Percentiles rank a stretch among this genome's conserved stretches.
Evolutionary conservation across 2,888 invertebrate genomes (phyloP).

Genomic region (Adelognathus sp.): DNA sequence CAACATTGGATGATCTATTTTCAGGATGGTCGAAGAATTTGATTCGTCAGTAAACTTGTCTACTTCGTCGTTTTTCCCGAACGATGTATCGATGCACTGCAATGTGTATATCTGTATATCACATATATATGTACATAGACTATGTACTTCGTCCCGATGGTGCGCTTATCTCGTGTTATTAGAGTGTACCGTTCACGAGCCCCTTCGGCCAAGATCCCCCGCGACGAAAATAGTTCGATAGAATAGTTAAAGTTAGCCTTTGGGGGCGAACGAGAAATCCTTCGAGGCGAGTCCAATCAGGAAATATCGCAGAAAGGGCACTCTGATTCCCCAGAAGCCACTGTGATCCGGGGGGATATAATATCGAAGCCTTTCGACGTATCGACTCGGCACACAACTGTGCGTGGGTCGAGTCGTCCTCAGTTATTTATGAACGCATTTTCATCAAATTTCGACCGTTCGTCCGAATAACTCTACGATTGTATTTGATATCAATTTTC

Average conservation of each 20-base stretch:
- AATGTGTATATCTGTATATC: neutral
- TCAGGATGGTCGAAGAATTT: neutral
- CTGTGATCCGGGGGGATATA: neutral
- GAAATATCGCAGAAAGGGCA: constrained; percentile 54
- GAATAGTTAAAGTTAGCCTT: constrained; percentile 70
- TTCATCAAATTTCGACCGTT: no score
- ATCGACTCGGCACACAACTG: neutral
- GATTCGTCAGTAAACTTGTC: neutral
- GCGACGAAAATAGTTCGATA: constrained; percentile 46
- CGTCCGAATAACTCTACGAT: no score
- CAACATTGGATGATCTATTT: neutral
- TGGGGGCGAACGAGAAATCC: constrained; percentile 65
- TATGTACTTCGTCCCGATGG: no score
- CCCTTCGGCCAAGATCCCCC: neutral
- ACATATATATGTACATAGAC: neutral
- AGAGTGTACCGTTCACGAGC: constrained; percentile 7
- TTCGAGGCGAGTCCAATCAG: constrained; percentile 65
- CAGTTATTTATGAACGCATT: no score
- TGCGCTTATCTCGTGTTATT: constrained; percentile 27
- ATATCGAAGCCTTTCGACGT: constrained; percentile 3
- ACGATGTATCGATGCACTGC: neutral
- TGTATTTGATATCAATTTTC: no score
- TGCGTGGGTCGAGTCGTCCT: no score
- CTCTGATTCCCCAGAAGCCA: constrained; percentile 1
- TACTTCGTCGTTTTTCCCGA: constrained; percentile 10